Conservation (phyloP, 2,113 vertebrate genomes). For the Prietella phreatophila region DNA sequence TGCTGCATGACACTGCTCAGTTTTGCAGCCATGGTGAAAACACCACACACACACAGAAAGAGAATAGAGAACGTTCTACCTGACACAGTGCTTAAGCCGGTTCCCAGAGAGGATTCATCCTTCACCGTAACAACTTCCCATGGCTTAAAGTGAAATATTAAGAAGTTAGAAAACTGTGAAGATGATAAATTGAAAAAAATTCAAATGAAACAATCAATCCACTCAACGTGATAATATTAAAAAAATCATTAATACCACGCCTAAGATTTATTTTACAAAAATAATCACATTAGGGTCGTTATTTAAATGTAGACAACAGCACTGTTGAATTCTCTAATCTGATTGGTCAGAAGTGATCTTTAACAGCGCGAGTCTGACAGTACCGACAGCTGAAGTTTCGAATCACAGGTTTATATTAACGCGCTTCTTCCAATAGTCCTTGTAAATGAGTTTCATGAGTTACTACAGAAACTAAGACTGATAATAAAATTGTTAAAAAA, state of each 20-base stretch:
- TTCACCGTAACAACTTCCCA: slow-evolving; percentile 13
- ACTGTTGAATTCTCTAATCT: not conserved
- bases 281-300: not conserved
- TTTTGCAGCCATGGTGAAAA: slow-evolving; percentile 64
- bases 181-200: not conserved
- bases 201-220: not conserved
- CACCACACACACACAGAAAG: slow-evolving; percentile 43
- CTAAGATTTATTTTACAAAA: not conserved
- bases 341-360: not conserved
- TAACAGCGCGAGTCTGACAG: not conserved
- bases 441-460: no score
- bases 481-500: no score
- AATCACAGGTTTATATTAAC: not conserved
- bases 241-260: not conserved
- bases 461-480: no score
- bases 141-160: not conserved
- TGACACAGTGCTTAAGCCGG: not conserved
- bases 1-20: slow-evolving; percentile 73
- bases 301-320: not conserved
- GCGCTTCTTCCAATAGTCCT: no score
- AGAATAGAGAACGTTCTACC: not conserved
- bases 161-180: not conserved
- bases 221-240: not conserved
- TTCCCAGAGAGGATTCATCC: not conserved
- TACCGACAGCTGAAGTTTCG: not conserved